phyloP scores from a whole-genome alignment of 2,113 vertebrate species.

The Pangasianodon gigas region DNA sequence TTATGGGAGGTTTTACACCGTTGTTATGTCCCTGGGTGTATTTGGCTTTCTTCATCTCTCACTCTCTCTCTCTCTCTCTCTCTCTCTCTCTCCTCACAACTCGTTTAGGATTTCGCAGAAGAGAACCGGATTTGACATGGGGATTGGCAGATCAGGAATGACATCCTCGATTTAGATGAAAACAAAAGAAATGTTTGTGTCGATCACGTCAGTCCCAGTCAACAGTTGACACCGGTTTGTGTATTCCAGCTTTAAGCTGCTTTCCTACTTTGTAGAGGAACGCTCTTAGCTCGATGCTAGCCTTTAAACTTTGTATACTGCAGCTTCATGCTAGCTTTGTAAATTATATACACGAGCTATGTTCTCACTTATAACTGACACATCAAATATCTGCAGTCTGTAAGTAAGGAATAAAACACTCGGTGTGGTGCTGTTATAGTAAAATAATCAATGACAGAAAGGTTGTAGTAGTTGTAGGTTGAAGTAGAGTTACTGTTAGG shows the following conservation, averaged over 20 bases:
- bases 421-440: background rate
- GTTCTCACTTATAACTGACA: background rate
- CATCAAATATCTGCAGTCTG: background rate
- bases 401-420: background rate
- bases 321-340: background rate
- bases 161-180: background rate
- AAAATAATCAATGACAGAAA: too few species aligned
- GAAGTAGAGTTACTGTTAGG: too few species aligned
- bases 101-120: background rate
- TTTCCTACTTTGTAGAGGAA: background rate
- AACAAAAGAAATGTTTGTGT: background rate
- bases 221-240: background rate
- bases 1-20: background rate
- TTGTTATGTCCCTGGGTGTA: conserved; percentile 10
- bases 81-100: background rate
- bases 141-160: background rate
- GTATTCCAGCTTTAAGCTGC: background rate
- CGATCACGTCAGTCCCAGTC: background rate
- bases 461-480: too few species aligned
- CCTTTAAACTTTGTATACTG: background rate
- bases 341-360: background rate
- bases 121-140: background rate
- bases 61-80: background rate
- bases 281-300: background rate
- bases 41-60: background rate